A percentile compares a stretch with the other conserved stretches of the same genome.
These are phyloP conservation scores for Ageneiosus marmoratus DNA, from an alignment of 2,113 vertebrate species.

Conservation along the genomic window DNA sequence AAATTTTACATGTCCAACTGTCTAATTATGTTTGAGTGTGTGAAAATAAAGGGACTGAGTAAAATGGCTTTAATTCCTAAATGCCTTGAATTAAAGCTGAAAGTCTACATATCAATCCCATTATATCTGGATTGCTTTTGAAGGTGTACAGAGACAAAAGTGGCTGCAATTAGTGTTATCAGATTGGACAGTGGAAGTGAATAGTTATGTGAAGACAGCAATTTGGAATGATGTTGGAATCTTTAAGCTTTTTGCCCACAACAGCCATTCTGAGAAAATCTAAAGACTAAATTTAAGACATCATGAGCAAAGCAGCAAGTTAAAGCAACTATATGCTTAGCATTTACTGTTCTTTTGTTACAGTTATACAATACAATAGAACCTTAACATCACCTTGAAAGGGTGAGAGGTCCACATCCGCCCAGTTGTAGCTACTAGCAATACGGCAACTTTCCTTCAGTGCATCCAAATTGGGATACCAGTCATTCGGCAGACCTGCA, in stretches of 20 bases:
- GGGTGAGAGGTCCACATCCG: conserved; percentile 90
- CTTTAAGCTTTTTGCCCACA: background rate
- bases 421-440: conserved; percentile 92
- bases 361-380: background rate
- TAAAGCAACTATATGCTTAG: background rate
- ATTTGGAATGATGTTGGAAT: background rate
- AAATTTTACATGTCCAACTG: too few relatives aligned
- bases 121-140: background rate
- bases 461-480: conserved; percentile 89
- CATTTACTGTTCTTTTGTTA: background rate
- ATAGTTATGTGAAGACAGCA: background rate
- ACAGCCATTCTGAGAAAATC: background rate
- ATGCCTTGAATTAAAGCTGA: too few relatives aligned
- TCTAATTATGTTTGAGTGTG: too few relatives aligned
- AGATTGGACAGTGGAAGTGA: background rate
- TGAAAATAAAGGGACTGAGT: too few relatives aligned
- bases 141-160: background rate
- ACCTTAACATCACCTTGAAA: conserved; percentile 81
- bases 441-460: conserved; percentile 93
- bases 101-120: too few relatives aligned
- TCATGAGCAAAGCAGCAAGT: background rate
- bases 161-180: background rate
- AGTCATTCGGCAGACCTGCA: conserved; percentile 79
- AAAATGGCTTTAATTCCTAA: too few relatives aligned
- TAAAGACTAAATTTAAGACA: background rate